Evolutionary conservation across 1,140 invertebrate genomes (phyloP).

Genomic region (Heterodera carotae): DNA sequence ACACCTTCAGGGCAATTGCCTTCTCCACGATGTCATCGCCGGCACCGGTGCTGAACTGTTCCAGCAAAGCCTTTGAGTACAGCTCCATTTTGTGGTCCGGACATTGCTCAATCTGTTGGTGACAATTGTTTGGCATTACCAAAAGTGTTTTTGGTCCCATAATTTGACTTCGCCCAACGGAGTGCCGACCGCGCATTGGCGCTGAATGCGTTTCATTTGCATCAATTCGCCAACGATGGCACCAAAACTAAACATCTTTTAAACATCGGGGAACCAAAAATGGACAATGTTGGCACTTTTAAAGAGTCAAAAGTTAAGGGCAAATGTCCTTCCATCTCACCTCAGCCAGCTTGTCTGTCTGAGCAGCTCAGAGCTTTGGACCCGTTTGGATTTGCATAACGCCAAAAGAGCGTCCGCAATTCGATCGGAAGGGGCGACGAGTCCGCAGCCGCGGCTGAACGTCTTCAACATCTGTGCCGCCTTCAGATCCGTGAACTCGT

Average conservation of each 20-base stretch:
- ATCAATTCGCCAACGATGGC: conserved; percentile 52
- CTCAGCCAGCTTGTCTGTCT: conserved; percentile 36
- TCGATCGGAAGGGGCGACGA: conserved; percentile 47
- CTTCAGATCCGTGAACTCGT: conserved; percentile 47
- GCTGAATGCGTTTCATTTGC: conserved; percentile 36
- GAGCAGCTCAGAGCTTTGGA: conserved; percentile 36
- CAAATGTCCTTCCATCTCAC: not conserved
- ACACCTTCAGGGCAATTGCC: not conserved
- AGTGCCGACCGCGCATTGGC: conserved; percentile 14
- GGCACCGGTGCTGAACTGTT: not conserved
- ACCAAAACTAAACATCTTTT: conserved; percentile 56
- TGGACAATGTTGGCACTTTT: too few species aligned
- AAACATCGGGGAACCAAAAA: too few species aligned
- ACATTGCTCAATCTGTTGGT: conserved; percentile 28
- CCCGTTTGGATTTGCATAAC: conserved; percentile 49
- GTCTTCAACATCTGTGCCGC: conserved; percentile 40
- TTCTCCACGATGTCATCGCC: not conserved
- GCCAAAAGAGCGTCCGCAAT: conserved; percentile 43
- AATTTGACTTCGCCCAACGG: conserved; percentile 31
- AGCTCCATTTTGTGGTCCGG: conserved; percentile 54
- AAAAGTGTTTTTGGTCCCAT: too few species aligned
- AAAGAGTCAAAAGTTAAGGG: not conserved
- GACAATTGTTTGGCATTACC: too few species aligned
- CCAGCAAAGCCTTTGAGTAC: not conserved
- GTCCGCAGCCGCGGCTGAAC: conserved; percentile 43